Evolutionary conservation across 2,888 invertebrate genomes (phyloP).

Genomic region (Nycteola revayana): DNA sequence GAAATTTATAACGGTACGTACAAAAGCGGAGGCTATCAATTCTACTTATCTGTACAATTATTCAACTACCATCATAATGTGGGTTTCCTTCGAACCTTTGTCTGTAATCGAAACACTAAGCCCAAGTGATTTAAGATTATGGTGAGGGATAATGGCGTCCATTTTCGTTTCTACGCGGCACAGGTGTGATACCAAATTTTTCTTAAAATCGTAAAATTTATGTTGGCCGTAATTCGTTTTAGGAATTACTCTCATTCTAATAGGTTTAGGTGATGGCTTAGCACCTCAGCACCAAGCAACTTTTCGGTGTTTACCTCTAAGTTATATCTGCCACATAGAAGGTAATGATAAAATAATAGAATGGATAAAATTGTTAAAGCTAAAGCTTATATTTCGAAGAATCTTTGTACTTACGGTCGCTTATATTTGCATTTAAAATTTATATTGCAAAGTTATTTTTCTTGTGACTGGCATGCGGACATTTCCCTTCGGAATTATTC

Average conservation of each 20-base stretch:
- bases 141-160: conserved; percentile 76
- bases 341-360: too few relatives aligned
- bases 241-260: conserved; percentile 41
- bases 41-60: conserved; percentile 77
- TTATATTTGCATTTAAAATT: too few relatives aligned
- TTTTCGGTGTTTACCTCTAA: too few relatives aligned
- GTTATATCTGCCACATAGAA: too few relatives aligned
- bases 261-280: conserved; percentile 15
- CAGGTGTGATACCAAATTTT: conserved; percentile 69
- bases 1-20: conserved; percentile 21
- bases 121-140: conserved; percentile 80
- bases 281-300: too few relatives aligned
- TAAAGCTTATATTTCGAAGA: too few relatives aligned
- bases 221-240: conserved; percentile 47
- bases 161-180: conserved; percentile 66
- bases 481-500: too few relatives aligned
- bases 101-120: conserved; percentile 80
- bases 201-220: conserved; percentile 67
- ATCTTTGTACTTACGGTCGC: too few relatives aligned
- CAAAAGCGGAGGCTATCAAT: conserved; percentile 59
- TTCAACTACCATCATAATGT: conserved; percentile 79
- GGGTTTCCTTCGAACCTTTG: conserved; percentile 75
- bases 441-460: too few relatives aligned
- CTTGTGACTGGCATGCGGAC: too few relatives aligned
- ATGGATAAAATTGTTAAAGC: too few relatives aligned